phyloP scores from a whole-genome alignment of 1,140 invertebrate genomes.

The Chironomus striatipennis region DNA sequence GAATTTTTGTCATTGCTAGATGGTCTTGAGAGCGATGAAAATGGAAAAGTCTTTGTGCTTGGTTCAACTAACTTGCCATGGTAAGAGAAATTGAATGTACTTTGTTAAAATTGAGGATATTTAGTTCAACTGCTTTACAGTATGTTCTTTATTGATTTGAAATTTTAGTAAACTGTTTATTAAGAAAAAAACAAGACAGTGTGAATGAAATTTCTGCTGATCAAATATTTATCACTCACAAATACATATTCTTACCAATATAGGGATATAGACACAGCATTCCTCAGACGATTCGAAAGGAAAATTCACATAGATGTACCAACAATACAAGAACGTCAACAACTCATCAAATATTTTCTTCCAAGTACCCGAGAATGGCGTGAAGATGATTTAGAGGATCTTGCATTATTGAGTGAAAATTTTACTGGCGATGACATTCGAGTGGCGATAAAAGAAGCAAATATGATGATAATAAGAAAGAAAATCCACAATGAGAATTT shows the following conservation, averaged over 20 bases:
- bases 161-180: too few relatives aligned
- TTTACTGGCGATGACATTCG: constrained; percentile 70
- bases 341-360: constrained; percentile 57
- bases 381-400: constrained; percentile 41
- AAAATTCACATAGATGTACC: constrained; percentile 74
- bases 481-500: constrained; percentile 21
- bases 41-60: constrained; percentile 63
- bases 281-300: constrained; percentile 82
- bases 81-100: constrained; percentile 40
- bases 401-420: constrained; percentile 42
- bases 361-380: constrained; percentile 38
- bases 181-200: too few relatives aligned
- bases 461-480: constrained; percentile 50
- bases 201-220: too few relatives aligned
- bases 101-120: neutral
- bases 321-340: constrained; percentile 48
- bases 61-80: constrained; percentile 89
- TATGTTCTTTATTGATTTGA: too few relatives aligned
- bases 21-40: constrained; percentile 52
- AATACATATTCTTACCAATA: constrained; percentile 28
- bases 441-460: constrained; percentile 79
- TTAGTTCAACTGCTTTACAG: too few relatives aligned
- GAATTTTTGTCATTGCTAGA: constrained; percentile 91
- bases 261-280: constrained; percentile 81
- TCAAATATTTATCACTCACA: constrained; percentile 9